Percentiles rank a stretch among this genome's conserved stretches.
Conservation (phyloP, 2,888 invertebrate species). For the Actias luna region DNA sequence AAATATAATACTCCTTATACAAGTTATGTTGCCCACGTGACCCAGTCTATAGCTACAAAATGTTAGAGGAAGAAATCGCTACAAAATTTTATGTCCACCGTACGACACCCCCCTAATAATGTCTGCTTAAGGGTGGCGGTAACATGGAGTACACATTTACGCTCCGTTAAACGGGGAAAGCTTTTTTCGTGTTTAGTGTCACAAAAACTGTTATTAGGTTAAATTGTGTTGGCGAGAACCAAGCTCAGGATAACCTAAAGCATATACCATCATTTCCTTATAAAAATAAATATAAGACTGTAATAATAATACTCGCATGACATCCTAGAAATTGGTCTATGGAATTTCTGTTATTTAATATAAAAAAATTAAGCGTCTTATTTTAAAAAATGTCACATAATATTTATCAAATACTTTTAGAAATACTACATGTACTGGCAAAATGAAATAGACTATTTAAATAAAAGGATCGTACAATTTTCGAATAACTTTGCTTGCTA, state of each 20-base stretch:
- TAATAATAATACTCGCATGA: too few species aligned
- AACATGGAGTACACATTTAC: constrained; percentile 81
- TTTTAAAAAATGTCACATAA: too few species aligned
- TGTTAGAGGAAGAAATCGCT: constrained; percentile 74
- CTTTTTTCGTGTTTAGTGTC: constrained; percentile 82
- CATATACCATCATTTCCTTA: not conserved
- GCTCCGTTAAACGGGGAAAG: constrained; percentile 80
- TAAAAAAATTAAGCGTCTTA: too few species aligned
- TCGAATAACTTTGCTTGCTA: too few species aligned
- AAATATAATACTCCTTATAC: constrained; percentile 32
- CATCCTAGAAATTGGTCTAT: too few species aligned
- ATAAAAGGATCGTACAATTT: too few species aligned
- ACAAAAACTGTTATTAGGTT: constrained; percentile 81
- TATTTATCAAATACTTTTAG: too few species aligned
- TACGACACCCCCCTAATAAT: constrained; percentile 78
- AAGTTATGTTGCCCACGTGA: constrained; percentile 68
- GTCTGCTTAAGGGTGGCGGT: constrained; percentile 79
- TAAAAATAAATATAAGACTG: constrained; percentile 14
- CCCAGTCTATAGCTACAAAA: constrained; percentile 62
- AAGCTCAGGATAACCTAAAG: constrained; percentile 31
- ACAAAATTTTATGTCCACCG: constrained; percentile 76
- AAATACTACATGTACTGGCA: too few species aligned
- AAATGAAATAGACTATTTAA: too few species aligned
- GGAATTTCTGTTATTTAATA: too few species aligned
- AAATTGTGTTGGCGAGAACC: constrained; percentile 61